Evolutionary conservation across 2,113 vertebrate species (phyloP).

Genomic region (Antechinus flavipes): DNA sequence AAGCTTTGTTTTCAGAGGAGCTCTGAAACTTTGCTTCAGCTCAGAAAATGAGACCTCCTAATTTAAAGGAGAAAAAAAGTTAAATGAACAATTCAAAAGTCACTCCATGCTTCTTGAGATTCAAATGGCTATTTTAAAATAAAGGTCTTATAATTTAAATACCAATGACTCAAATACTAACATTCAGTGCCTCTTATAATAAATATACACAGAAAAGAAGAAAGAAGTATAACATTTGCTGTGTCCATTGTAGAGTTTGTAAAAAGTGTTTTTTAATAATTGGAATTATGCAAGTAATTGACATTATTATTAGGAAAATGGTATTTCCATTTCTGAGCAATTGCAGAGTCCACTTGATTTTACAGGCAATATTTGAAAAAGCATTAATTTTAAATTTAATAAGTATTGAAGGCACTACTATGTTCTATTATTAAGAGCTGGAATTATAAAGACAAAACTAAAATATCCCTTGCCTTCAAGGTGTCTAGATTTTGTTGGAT

Average conservation of each 20-base stretch:
- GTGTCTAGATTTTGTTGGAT: not conserved
- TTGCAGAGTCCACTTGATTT: conserved; percentile 61
- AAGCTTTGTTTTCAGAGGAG: not conserved
- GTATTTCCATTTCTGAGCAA: conserved; percentile 41
- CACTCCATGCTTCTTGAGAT: not conserved
- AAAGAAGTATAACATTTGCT: conserved; percentile 55
- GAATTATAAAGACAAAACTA: not conserved
- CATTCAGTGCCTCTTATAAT: conserved; percentile 67
- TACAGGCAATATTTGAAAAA: conserved; percentile 60
- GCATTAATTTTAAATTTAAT: conserved; percentile 60
- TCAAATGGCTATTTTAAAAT: not conserved
- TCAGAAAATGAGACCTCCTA: not conserved
- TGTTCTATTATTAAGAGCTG: not conserved
- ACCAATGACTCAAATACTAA: not conserved
- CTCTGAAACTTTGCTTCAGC: not conserved
- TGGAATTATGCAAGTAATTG: conserved; percentile 51
- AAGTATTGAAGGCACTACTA: conserved; percentile 51
- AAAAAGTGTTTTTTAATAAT: conserved; percentile 48
- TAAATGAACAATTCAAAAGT: not conserved
- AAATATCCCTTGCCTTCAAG: not conserved
- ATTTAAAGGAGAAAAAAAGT: not conserved
- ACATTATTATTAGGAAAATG: conserved; percentile 14
- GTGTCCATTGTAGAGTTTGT: conserved; percentile 59
- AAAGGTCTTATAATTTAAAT: not conserved
- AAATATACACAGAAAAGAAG: conserved; percentile 56